Evolutionary conservation across 2,113 vertebrate genomes (phyloP).

Genomic region (Lagopus muta): DNA sequence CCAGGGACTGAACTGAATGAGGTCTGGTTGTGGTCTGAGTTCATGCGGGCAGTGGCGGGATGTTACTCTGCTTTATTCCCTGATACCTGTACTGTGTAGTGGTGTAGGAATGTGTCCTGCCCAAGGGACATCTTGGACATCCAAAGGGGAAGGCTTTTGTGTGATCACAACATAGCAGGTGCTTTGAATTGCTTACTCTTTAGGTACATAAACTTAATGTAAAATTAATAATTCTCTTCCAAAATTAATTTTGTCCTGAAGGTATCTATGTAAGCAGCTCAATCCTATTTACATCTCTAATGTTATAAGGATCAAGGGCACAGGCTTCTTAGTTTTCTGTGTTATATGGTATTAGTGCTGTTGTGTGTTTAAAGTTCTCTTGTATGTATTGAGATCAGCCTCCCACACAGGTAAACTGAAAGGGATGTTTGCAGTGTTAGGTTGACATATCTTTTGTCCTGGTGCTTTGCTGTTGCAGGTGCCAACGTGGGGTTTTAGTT

Average conservation of each 20-base stretch:
- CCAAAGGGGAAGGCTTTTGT: not conserved
- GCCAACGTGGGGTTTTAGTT: not conserved
- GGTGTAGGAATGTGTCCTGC: not conserved
- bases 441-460: accelerated
- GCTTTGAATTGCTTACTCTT: not conserved
- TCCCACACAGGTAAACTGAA: not conserved
- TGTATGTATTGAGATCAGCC: not conserved
- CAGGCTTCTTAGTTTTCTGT: not conserved
- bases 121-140: not conserved
- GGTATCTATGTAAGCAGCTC: accelerated
- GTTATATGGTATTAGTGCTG: not conserved
- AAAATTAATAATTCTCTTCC: not conserved
- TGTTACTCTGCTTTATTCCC: not conserved
- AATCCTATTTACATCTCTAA: not conserved
- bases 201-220: not conserved
- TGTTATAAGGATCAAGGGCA: not conserved
- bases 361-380: not conserved
- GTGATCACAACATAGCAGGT: not conserved
- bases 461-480: not conserved
- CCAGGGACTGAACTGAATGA: not conserved
- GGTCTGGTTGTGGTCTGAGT: not conserved
- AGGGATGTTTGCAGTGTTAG: not conserved
- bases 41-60: not conserved
- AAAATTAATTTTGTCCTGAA: slow-evolving; percentile 6
- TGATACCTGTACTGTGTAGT: not conserved